Evolutionary conservation across 2,113 vertebrate species (phyloP).

Genomic region (Tringa solitaria): DNA sequence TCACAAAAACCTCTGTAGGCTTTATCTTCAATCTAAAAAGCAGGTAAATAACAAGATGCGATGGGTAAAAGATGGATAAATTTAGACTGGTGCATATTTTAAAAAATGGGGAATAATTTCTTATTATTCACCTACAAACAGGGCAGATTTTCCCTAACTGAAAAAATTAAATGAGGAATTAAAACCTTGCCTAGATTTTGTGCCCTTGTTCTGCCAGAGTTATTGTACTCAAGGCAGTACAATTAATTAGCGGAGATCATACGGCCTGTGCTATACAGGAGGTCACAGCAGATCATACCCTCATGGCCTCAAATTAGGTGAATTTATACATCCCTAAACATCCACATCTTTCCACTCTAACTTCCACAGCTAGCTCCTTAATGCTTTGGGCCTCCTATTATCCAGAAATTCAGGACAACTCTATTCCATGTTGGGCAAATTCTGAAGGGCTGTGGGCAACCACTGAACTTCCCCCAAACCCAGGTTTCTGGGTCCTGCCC

Average conservation of each 20-base stretch:
- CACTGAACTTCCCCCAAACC: not conserved
- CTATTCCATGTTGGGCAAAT: not conserved
- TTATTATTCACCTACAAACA: not conserved
- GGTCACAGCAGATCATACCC: constrained; percentile 29
- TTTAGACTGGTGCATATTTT: not conserved
- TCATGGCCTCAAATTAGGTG: not conserved
- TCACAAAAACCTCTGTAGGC: not conserved
- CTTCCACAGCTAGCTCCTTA: not conserved
- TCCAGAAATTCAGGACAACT: not conserved
- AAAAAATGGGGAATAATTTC: not conserved
- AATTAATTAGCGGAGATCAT: constrained; percentile 47
- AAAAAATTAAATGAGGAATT: not conserved
- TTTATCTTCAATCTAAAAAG: not conserved
- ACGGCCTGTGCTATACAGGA: not conserved
- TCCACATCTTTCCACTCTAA: not conserved
- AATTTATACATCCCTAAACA: constrained; percentile 26
- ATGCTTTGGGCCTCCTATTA: not conserved
- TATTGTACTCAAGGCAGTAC: not conserved
- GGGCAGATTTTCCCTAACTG: not conserved
- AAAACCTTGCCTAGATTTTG: not conserved
- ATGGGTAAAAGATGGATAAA: not conserved
- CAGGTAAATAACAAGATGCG: not conserved
- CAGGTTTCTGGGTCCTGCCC: not conserved
- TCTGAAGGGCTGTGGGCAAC: not conserved
- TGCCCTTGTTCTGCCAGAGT: not conserved